A percentile compares a stretch with the other conserved stretches of the same genome.
These are phyloP conservation scores for Sparus aurata DNA, from an alignment of 2,797 vertebrate species.

Conservation along the genomic window DNA sequence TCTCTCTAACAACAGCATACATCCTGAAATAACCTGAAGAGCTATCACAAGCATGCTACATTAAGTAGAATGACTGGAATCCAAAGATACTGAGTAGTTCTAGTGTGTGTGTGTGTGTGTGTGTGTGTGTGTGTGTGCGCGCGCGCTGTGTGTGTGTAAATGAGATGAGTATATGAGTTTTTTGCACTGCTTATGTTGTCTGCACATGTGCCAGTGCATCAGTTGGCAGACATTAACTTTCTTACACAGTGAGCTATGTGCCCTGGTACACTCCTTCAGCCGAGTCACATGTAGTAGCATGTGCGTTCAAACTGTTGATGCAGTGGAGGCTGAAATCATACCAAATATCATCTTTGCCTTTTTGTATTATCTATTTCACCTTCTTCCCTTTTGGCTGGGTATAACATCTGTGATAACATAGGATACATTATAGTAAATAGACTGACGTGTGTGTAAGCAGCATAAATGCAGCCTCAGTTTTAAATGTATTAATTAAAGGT, in stretches of 20 bases:
- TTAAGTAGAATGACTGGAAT: slow-evolving; percentile 40
- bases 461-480: background rate
- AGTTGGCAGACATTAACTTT: slow-evolving; percentile 29
- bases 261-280: slow-evolving; percentile 24
- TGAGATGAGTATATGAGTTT: too few relatives aligned
- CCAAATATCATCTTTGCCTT: slow-evolving; percentile 16
- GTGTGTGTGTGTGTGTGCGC: background rate
- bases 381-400: background rate
- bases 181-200: slow-evolving; percentile 15
- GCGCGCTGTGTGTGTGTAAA: background rate
- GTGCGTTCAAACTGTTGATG: slow-evolving; percentile 19
- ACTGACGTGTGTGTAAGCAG: background rate
- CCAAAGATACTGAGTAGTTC: slow-evolving; percentile 39
- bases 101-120: background rate
- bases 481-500: background rate
- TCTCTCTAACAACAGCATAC: slow-evolving; percentile 35
- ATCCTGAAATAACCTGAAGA: slow-evolving; percentile 51
- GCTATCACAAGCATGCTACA: slow-evolving; percentile 45
- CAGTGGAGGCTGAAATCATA: slow-evolving; percentile 36
- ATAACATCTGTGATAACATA: background rate
- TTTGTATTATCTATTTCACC: slow-evolving; percentile 16
- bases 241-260: slow-evolving; percentile 16
- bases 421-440: background rate
- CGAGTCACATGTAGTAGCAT: slow-evolving; percentile 43
- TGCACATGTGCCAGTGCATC: slow-evolving; percentile 19